These are phyloP conservation scores for Rhyacophila evoluta DNA, from an alignment of 2,888 invertebrate genomes.

Conservation along the genomic window DNA sequence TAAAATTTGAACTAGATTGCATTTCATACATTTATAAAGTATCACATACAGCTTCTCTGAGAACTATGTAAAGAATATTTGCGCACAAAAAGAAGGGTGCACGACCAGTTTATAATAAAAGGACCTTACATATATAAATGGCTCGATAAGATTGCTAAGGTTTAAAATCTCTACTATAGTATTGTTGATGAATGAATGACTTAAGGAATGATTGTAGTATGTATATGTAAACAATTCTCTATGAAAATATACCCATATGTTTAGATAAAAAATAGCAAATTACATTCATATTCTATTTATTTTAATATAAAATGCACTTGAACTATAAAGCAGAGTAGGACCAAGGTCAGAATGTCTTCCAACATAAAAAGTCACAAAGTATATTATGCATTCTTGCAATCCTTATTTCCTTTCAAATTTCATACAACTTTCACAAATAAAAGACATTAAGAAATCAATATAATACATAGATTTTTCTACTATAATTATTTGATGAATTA, in stretches of 20 bases:
- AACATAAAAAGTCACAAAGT: background rate
- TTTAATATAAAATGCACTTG: constrained; percentile 29
- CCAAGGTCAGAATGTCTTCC: background rate
- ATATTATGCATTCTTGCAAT: constrained; percentile 28
- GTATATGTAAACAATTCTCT: constrained; percentile 43
- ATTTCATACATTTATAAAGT: constrained; percentile 39
- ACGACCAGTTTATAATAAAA: constrained; percentile 39
- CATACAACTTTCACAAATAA: constrained; percentile 20
- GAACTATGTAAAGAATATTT: constrained; percentile 40
- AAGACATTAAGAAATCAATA: background rate
- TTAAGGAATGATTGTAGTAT: constrained; percentile 27
- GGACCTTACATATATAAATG: constrained; percentile 38
- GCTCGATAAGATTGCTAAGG: constrained; percentile 25
- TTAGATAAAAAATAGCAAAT: constrained; percentile 48
- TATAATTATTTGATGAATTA: background rate
- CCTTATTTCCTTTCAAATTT: constrained; percentile 29
- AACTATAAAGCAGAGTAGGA: constrained; percentile 29
- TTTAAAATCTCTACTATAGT: background rate
- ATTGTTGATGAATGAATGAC: constrained; percentile 5
- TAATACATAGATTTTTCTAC: background rate
- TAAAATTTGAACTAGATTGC: constrained; percentile 37
- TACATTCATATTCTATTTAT: constrained; percentile 32
- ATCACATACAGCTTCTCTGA: constrained; percentile 49
- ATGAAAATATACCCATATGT: constrained; percentile 51
- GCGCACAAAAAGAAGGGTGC: constrained; percentile 54